These are phyloP conservation scores for Aldabrachelys gigantea DNA, from an alignment of 2,113 vertebrate genomes.

Conservation along the genomic window DNA sequence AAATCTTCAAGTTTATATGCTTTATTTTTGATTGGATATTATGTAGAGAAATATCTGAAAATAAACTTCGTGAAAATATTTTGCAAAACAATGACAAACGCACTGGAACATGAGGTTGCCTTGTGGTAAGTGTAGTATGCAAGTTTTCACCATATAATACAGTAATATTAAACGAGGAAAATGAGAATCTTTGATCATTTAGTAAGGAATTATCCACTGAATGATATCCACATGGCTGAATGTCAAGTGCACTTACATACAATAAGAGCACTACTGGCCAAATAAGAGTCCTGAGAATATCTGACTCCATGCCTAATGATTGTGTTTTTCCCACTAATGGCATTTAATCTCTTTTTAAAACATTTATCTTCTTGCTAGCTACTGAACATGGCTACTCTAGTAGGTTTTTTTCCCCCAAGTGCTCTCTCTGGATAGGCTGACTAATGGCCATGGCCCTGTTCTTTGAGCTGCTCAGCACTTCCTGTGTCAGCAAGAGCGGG, in stretches of 20 bases:
- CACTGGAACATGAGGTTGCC: background rate
- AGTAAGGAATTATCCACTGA: background rate
- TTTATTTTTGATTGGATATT: background rate
- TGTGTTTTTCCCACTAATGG: background rate
- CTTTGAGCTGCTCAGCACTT: background rate
- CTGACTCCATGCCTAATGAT: background rate
- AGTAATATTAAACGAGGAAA: background rate
- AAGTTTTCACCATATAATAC: background rate
- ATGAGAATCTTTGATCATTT: background rate
- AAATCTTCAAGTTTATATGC: background rate
- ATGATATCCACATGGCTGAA: background rate
- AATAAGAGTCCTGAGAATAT: background rate
- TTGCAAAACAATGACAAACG: background rate
- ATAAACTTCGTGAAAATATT: background rate
- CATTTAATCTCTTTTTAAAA: background rate
- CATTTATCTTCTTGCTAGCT: background rate
- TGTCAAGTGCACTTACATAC: background rate
- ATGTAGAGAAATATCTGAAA: background rate
- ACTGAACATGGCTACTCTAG: background rate
- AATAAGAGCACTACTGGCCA: background rate
- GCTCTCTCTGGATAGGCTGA: background rate
- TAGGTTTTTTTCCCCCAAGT: accelerated
- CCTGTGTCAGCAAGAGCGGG: background rate
- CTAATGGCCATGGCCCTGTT: background rate
- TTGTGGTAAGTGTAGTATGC: background rate